Conservation (phyloP, 2,113 vertebrate species). For the Halcyon senegalensis region DNA sequence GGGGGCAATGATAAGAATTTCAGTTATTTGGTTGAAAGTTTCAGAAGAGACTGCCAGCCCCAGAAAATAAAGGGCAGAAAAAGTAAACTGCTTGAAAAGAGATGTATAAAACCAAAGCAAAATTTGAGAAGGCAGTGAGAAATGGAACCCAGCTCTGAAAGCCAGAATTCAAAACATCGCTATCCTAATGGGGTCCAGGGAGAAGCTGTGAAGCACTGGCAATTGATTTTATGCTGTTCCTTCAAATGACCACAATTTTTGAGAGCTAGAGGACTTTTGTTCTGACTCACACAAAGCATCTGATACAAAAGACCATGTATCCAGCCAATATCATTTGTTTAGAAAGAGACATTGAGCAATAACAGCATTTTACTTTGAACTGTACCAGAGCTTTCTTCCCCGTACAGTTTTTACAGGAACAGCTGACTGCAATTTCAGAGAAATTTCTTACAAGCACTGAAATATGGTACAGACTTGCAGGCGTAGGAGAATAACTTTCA, state of each 20-base stretch:
- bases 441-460: slow-evolving; percentile 7
- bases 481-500: background rate
- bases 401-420: background rate
- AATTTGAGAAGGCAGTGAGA: background rate
- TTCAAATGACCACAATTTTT: background rate
- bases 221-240: background rate
- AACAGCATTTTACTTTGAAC: slow-evolving; percentile 32
- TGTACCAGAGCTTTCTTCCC: background rate
- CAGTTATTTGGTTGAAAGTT: background rate
- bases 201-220: background rate
- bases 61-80: background rate
- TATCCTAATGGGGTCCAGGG: background rate
- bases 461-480: background rate
- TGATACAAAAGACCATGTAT: slow-evolving; percentile 10
- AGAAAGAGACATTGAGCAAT: slow-evolving; percentile 25
- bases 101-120: background rate
- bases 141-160: background rate
- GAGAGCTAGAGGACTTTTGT: background rate
- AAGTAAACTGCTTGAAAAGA: background rate
- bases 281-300: slow-evolving; percentile 13
- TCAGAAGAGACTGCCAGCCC: background rate
- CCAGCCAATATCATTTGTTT: slow-evolving; percentile 17
- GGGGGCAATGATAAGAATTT: background rate
- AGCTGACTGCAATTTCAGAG: slow-evolving; percentile 29
- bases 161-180: background rate